phyloP scores from a whole-genome alignment of 2,888 invertebrate genomes.

The Idaea aversata region DNA sequence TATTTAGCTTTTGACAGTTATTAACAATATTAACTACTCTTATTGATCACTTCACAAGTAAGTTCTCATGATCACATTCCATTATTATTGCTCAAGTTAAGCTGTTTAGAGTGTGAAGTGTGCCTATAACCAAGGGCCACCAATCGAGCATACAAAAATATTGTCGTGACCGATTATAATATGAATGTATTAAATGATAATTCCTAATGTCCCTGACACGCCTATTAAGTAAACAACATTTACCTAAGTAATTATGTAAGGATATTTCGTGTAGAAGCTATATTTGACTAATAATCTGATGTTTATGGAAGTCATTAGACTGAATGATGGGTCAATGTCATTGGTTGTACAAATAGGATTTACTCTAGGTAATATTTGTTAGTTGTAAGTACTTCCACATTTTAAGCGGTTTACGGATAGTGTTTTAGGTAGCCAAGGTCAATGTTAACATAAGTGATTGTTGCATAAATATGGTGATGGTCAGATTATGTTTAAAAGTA shows the following conservation, averaged over 20 bases:
- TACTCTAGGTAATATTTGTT: neutral
- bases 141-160: constrained; percentile 1
- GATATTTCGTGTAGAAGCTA: constrained; percentile 17
- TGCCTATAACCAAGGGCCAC: neutral
- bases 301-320: constrained; percentile 30
- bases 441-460: constrained; percentile 18
- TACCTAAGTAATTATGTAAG: constrained; percentile 16
- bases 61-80: neutral
- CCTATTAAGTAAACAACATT: constrained; percentile 18
- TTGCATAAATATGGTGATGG: constrained; percentile 20
- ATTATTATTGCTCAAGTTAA: neutral
- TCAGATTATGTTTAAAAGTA: constrained; percentile 15
- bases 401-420: constrained; percentile 12
- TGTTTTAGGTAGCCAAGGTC: constrained; percentile 20
- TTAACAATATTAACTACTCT: neutral
- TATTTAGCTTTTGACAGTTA: neutral
- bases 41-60: neutral
- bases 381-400: constrained; percentile 4
- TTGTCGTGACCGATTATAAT: constrained; percentile 13
- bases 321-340: constrained; percentile 27
- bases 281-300: constrained; percentile 24
- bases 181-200: constrained; percentile 19
- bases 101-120: neutral
- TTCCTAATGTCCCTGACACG: constrained; percentile 22
- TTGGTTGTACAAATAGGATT: constrained; percentile 5